These are phyloP conservation scores for Sepiola atlantica DNA, from an alignment of 2,888 invertebrate genomes.

Conservation along the genomic window DNA sequence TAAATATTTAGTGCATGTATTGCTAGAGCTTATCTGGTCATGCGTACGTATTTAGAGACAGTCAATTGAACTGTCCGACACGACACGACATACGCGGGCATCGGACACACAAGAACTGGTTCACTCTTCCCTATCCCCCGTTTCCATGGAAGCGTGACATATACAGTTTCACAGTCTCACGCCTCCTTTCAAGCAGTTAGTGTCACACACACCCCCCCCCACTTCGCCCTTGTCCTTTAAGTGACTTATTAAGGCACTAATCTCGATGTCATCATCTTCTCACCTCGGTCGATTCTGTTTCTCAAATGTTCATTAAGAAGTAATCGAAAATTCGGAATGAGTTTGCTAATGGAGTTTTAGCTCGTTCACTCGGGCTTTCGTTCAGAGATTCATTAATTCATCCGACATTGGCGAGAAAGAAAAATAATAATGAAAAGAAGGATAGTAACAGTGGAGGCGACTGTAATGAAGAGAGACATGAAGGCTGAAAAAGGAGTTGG, in stretches of 20 bases:
- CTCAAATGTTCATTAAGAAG: constrained; percentile 32
- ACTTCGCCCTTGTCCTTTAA: background rate
- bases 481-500: too few relatives aligned
- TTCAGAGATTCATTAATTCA: background rate
- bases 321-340: constrained; percentile 8
- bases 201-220: too few relatives aligned
- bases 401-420: background rate
- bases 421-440: background rate
- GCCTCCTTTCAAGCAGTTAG: background rate
- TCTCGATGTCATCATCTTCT: background rate
- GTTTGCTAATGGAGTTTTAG: constrained; percentile 10
- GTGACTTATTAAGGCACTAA: constrained; percentile 32
- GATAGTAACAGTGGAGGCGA: background rate
- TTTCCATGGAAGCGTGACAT: background rate
- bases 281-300: background rate
- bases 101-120: background rate
- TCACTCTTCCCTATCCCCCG: background rate
- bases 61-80: background rate
- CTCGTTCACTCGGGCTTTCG: background rate
- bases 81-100: too few relatives aligned
- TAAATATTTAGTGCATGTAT: too few relatives aligned
- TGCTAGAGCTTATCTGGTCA: background rate
- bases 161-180: background rate
- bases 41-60: background rate
- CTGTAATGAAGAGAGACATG: too few relatives aligned